Percentiles rank a stretch among this genome's conserved stretches.
Conservation (phyloP, 2,888 invertebrate genomes). For the Ametastegia equiseti region DNA sequence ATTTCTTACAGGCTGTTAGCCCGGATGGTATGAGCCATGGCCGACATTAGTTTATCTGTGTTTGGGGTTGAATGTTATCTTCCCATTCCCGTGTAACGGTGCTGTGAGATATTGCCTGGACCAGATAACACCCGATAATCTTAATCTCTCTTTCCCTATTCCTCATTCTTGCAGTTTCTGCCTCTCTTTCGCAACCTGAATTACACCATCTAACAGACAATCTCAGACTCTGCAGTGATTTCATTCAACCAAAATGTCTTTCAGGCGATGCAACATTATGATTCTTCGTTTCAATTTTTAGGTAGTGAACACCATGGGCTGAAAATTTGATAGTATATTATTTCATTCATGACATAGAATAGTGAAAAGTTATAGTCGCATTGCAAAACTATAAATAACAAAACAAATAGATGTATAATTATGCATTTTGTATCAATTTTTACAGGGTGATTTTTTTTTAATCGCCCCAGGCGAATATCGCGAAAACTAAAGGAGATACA, state of each 20-base stretch:
- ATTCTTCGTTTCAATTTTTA: too few relatives aligned
- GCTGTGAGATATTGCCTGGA: slow-evolving; percentile 29
- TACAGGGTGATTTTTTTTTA: too few relatives aligned
- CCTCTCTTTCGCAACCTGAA: not conserved
- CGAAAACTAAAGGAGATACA: too few relatives aligned
- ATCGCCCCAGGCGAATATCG: too few relatives aligned
- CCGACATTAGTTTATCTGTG: slow-evolving; percentile 63
- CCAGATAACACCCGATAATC: slow-evolving; percentile 45
- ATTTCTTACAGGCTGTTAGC: slow-evolving; percentile 62
- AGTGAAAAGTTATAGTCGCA: too few relatives aligned
- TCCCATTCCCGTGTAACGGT: slow-evolving; percentile 13
- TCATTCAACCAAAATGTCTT: not conserved
- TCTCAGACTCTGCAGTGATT: not conserved
- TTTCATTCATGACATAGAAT: too few relatives aligned
- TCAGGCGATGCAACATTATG: too few relatives aligned
- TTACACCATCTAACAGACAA: not conserved
- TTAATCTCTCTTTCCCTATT: slow-evolving; percentile 23
- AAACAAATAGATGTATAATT: too few relatives aligned
- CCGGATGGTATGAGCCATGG: slow-evolving; percentile 60
- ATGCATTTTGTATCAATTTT: too few relatives aligned
- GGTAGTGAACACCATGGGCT: too few relatives aligned
- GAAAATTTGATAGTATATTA: too few relatives aligned
- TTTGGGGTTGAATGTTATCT: slow-evolving; percentile 60
- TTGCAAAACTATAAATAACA: too few relatives aligned
- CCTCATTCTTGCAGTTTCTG: not conserved